Conservation (phyloP, 2,113 vertebrate genomes). For the Cyrtonyx montezumae region DNA sequence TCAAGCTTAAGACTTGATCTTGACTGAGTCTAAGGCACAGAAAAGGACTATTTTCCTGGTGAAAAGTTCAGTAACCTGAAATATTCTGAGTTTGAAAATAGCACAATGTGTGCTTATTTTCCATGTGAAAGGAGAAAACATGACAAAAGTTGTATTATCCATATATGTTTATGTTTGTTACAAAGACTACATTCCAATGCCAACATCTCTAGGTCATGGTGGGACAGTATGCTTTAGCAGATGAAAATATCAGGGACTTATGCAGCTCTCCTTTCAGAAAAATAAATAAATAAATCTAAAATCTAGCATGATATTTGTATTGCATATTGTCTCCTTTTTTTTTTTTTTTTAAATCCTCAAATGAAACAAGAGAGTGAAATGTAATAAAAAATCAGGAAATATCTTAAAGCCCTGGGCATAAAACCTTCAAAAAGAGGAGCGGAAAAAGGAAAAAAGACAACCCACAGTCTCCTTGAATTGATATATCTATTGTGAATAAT, state of each 20-base stretch:
- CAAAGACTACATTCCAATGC: slow-evolving; percentile 39
- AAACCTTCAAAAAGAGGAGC: slow-evolving; percentile 40
- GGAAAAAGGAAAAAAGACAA: slow-evolving; percentile 40
- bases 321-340: slow-evolving; percentile 34
- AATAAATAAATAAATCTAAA: slow-evolving; percentile 35
- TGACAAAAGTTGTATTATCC: not conserved
- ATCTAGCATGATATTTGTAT: slow-evolving; percentile 31
- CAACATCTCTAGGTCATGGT: slow-evolving; percentile 55
- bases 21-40: not conserved
- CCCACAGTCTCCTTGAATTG: slow-evolving; percentile 62
- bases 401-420: slow-evolving; percentile 50
- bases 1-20: not conserved
- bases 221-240: slow-evolving; percentile 27
- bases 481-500: slow-evolving; percentile 62
- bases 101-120: not conserved
- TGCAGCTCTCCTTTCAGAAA: slow-evolving; percentile 38
- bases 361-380: slow-evolving; percentile 63
- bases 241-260: slow-evolving; percentile 57
- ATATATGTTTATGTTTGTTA: slow-evolving; percentile 21
- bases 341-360: slow-evolving; percentile 48
- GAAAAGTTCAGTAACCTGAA: not conserved
- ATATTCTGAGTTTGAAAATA: not conserved
- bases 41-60: not conserved
- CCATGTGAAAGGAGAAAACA: not conserved
- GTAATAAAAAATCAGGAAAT: slow-evolving; percentile 67